Evolutionary conservation across 2,888 invertebrate species (phyloP).

Genomic region (Venusia cambrica): DNA sequence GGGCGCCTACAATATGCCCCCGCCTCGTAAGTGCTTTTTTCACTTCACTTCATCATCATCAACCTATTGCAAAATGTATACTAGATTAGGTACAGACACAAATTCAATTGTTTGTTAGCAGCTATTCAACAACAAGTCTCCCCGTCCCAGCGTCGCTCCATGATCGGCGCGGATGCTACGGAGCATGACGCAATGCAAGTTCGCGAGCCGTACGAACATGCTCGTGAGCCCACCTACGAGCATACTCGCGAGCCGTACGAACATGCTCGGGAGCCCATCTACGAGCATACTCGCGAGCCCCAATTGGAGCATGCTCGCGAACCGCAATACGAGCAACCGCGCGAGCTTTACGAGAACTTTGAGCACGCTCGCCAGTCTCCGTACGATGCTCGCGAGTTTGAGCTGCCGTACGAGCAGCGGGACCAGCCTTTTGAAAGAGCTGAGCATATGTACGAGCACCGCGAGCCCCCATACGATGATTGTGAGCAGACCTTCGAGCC

Average conservation of each 20-base stretch:
- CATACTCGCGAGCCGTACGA: slow-evolving; percentile 4
- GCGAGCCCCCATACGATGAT: not conserved
- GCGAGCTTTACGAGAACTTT: too few species aligned
- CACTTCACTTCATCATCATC: too few species aligned
- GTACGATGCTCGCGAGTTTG: too few species aligned
- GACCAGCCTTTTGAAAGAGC: too few species aligned
- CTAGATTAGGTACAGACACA: too few species aligned
- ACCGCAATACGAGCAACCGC: too few species aligned
- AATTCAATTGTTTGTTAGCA: slow-evolving; percentile 1
- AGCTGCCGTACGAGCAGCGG: too few species aligned
- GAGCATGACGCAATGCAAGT: slow-evolving; percentile 3
- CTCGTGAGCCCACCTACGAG: not conserved
- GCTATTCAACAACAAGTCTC: slow-evolving; percentile 9
- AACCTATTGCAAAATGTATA: too few species aligned
- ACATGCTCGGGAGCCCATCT: not conserved
- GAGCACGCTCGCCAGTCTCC: too few species aligned
- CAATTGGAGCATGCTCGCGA: too few species aligned
- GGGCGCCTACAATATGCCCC: slow-evolving; percentile 39
- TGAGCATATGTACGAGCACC: not conserved
- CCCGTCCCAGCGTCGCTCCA: slow-evolving; percentile 2
- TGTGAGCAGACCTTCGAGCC: slow-evolving; percentile 6
- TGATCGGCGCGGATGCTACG: slow-evolving; percentile 4
- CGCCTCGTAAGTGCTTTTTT: slow-evolving; percentile 48
- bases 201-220: slow-evolving; percentile 3
- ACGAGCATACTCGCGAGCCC: too few species aligned